Conservation (phyloP, 1,140 invertebrate species). For the Catajapyx aquilonaris region DNA sequence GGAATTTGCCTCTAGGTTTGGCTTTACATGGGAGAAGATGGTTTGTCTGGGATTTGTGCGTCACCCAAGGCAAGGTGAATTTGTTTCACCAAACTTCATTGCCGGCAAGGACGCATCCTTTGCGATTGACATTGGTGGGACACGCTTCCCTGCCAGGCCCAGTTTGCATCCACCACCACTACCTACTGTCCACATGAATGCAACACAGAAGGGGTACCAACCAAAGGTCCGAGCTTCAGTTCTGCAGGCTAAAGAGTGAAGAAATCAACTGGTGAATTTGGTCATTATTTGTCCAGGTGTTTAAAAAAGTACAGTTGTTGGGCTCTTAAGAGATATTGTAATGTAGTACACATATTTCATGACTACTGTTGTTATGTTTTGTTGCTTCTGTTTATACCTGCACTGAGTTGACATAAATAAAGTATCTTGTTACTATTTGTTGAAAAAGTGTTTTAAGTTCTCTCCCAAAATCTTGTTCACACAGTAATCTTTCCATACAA, state of each 20-base stretch:
- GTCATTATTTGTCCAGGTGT: no score
- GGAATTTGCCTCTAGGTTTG: conserved; percentile 32
- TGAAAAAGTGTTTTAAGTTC: no score
- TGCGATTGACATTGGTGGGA: conserved; percentile 43
- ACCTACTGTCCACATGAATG: conserved; percentile 12
- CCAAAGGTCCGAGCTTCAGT: conserved; percentile 3
- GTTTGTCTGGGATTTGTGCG: conserved; percentile 42
- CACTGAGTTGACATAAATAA: no score
- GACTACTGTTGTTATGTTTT: no score
- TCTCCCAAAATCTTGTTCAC: no score
- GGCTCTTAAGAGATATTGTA: no score
- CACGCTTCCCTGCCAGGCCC: conserved; percentile 33
- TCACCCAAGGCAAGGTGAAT: conserved; percentile 19
- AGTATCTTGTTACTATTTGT: no score
- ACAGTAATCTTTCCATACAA: no score
- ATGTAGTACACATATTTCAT: no score
- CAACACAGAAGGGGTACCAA: conserved; percentile 1
- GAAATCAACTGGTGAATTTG: no score
- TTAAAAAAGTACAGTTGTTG: no score
- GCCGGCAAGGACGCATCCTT: conserved; percentile 32
- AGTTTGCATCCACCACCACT: conserved; percentile 30
- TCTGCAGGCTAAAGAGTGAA: conserved; percentile 3
- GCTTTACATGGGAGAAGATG: conserved; percentile 35
- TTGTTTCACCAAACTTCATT: conserved; percentile 40
- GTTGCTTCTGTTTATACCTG: no score